Conservation (phyloP, 2,113 vertebrate species). For the Stegastes partitus region DNA sequence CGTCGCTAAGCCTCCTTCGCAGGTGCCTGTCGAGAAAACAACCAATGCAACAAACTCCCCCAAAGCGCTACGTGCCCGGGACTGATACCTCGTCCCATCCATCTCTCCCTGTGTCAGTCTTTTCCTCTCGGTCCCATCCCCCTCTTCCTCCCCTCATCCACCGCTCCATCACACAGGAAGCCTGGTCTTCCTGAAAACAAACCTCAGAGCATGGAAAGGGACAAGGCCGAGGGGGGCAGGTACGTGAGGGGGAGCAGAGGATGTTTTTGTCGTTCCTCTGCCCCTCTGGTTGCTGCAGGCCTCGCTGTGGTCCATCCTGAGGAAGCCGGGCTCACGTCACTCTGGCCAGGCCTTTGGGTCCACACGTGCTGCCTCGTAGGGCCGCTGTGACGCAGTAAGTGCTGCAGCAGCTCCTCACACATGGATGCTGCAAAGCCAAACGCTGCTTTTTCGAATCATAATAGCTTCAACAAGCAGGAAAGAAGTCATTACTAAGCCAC, state of each 20-base stretch:
- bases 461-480: neutral
- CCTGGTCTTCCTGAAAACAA: slow-evolving; percentile 76
- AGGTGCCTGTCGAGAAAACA: slow-evolving; percentile 20
- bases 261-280: slow-evolving; percentile 84
- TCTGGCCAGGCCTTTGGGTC: slow-evolving; percentile 39
- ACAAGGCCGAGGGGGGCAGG: slow-evolving; percentile 73
- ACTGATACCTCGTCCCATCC: slow-evolving; percentile 44
- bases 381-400: slow-evolving; percentile 35
- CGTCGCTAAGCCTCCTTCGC: neutral
- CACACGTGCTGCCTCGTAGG: slow-evolving; percentile 53
- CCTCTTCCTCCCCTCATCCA: slow-evolving; percentile 72
- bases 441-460: slow-evolving; percentile 7
- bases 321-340: slow-evolving; percentile 82
- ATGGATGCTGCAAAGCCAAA: slow-evolving; percentile 32
- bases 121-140: slow-evolving; percentile 68
- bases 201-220: slow-evolving; percentile 68
- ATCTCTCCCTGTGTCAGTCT: slow-evolving; percentile 42
- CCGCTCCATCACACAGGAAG: slow-evolving; percentile 76
- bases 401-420: slow-evolving; percentile 11
- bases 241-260: slow-evolving; percentile 73
- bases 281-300: slow-evolving; percentile 70
- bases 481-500: neutral
- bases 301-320: slow-evolving; percentile 83
- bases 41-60: neutral
- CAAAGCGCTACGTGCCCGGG: slow-evolving; percentile 11